phyloP scores from a whole-genome alignment of 53 echinoderm and acorn worm species.

The Arbacia lixula region DNA sequence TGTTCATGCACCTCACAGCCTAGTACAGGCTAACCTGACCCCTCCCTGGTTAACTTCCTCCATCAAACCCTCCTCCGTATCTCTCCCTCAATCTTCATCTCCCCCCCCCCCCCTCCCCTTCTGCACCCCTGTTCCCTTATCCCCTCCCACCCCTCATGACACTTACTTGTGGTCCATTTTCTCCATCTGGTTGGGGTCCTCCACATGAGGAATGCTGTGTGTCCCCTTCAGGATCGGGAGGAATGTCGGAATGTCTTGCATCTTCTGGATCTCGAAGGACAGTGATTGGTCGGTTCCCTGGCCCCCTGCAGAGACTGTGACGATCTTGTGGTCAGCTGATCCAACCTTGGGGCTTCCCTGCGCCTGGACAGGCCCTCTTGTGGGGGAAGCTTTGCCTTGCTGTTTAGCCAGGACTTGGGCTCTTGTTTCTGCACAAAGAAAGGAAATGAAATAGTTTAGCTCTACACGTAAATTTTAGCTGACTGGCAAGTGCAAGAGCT shows the following conservation, averaged over 20 bases:
- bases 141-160: not conserved
- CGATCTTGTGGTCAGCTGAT: slow-evolving; percentile 81
- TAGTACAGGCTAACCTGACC: too few species aligned
- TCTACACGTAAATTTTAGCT: too few species aligned
- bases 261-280: slow-evolving; percentile 68
- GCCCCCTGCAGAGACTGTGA: slow-evolving; percentile 81
- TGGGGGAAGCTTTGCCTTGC: slow-evolving; percentile 7
- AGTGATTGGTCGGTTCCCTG: slow-evolving; percentile 34
- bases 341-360: slow-evolving; percentile 47
- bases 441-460: too few species aligned
- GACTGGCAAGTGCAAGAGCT: too few species aligned
- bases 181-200: slow-evolving; percentile 88
- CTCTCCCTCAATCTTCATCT: not conserved
- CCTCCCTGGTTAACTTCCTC: not conserved
- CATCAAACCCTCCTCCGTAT: not conserved
- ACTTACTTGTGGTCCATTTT: slow-evolving; percentile 88
- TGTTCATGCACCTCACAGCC: too few species aligned
- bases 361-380: not conserved
- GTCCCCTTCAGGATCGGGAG: slow-evolving; percentile 87
- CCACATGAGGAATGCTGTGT: slow-evolving; percentile 70
- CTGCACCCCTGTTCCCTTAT: not conserved
- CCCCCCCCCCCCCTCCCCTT: not conserved
- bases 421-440: not conserved
- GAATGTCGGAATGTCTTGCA: slow-evolving; percentile 96
- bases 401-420: slow-evolving; percentile 20